Conservation (phyloP, 1,140 invertebrate genomes). For the Drosophila navojoa region DNA sequence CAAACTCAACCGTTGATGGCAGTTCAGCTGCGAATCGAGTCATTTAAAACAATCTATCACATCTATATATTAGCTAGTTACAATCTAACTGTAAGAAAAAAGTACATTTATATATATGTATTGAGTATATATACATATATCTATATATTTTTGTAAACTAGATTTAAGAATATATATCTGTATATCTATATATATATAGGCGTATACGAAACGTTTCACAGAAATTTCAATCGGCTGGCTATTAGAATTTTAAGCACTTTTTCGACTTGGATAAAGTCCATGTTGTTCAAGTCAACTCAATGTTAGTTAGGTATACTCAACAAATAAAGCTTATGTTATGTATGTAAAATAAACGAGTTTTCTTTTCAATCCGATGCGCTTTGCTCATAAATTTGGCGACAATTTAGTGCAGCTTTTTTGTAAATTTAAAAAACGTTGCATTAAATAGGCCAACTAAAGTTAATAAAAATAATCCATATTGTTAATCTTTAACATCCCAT, state of each 20-base stretch:
- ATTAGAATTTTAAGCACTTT: slow-evolving; percentile 57
- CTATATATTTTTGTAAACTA: slow-evolving; percentile 65
- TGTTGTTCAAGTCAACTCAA: slow-evolving; percentile 17
- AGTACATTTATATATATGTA: slow-evolving; percentile 28
- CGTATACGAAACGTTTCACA: slow-evolving; percentile 78
- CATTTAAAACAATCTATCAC: slow-evolving; percentile 15
- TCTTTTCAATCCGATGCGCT: background rate
- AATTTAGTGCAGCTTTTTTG: too few species aligned
- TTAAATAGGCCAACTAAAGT: too few species aligned
- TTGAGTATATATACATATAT: background rate
- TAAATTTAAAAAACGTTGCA: too few species aligned
- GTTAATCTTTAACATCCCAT: too few species aligned
- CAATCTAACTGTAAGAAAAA: slow-evolving; percentile 21
- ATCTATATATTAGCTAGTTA: slow-evolving; percentile 11
- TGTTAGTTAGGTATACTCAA: slow-evolving; percentile 26
- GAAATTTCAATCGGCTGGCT: slow-evolving; percentile 71
- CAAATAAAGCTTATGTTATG: slow-evolving; percentile 35
- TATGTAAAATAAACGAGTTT: background rate
- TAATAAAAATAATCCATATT: too few species aligned
- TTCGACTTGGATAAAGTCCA: slow-evolving; percentile 25
- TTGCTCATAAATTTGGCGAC: too few species aligned
- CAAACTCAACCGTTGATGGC: background rate
- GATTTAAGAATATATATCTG: slow-evolving; percentile 16
- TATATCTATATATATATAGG: slow-evolving; percentile 47
- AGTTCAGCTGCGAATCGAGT: slow-evolving; percentile 6